Base-by-base conservation (phyloP, 2,113 vertebrate genomes). In the Phylloscopus trochilus region DNA sequence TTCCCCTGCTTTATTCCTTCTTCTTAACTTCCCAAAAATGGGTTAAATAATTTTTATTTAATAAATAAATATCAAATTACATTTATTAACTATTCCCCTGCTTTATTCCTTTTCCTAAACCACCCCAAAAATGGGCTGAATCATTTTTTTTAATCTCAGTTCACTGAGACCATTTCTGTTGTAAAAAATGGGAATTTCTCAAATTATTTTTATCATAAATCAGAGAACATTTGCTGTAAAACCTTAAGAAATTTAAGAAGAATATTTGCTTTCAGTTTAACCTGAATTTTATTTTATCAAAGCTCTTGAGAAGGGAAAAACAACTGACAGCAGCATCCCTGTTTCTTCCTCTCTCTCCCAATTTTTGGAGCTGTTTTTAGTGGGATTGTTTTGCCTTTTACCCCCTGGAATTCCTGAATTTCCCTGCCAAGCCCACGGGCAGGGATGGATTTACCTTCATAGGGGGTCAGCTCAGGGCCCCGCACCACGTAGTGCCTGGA, bases 381-480 rank as follows among this genome's bases (percentile, higher is more conserved):
- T 1, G 22, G 49, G 35, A 62, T 6, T 6, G 2, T 24, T 58
- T 16, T 73, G 9, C 76, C 31, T 73, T 28, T 27, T 62, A 31
- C 11, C 62, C 28, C 33, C 41, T 26, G n/a, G 17, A 41, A 44
- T 47, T 17, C 15, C n/a, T 27, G 21, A 33, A 23, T 75, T 47
- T 5, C 33, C 33, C 68, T 2, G 6, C 21, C 22, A 46, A 9
- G 7, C 22, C 52, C 52, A 19, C 3, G 5, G 44, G 56, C 20
- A 28, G 55, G 59, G 27, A 69, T 93, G 59, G 27, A 69, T 93
- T 98, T 97, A 99, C 99, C 99, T 99, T 99, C 99, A 85, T 99
- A 99, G 1, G 99, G 99, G 14, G 99, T 99, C 98, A 99, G 98
- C 96, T 99, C 99, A 67, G 99, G 99, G 89, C 99, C 99, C 92